These are phyloP conservation scores for Hemitrygon akajei DNA, from an alignment of 2,797 vertebrate genomes.

Conservation along the genomic window DNA sequence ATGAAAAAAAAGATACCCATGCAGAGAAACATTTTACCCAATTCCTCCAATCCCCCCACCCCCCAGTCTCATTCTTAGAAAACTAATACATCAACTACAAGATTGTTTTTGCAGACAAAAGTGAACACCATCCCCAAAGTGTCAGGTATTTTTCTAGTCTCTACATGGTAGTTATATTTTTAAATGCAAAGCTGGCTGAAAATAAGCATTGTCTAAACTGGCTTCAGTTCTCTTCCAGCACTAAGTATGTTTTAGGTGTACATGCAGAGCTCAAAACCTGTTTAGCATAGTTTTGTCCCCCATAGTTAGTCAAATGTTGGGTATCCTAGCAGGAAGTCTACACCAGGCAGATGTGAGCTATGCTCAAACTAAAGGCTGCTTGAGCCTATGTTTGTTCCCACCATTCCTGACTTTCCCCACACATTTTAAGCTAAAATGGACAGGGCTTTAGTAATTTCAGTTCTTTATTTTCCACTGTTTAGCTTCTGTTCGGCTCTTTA, in stretches of 20 bases:
- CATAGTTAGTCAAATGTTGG: not conserved
- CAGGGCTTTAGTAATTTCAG: conserved; percentile 7
- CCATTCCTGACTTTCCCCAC: conserved; percentile 27
- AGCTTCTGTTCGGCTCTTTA: conserved; percentile 32
- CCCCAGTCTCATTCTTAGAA: not conserved
- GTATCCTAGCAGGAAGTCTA: not conserved
- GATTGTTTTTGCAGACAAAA: not conserved
- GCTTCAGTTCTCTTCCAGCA: not conserved
- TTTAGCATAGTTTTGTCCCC: not conserved
- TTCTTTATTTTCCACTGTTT: not conserved
- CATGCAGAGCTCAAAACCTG: conserved; percentile 4
- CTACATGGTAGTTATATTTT: not conserved
- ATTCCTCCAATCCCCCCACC: no score
- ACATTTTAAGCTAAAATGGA: conserved; percentile 24
- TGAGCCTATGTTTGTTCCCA: conserved; percentile 22
- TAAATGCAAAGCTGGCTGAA: conserved; percentile 26
- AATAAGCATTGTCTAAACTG: conserved; percentile 14
- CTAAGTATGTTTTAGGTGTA: conserved; percentile 9
- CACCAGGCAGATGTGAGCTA: conserved; percentile 14
- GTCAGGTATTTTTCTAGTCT: not conserved
- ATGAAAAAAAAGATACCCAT: not conserved
- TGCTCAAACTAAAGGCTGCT: not conserved
- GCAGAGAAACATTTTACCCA: not conserved
- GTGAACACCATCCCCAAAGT: not conserved
- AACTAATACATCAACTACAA: not conserved